These are phyloP conservation scores for human DNA, from an alignment of 2,113 vertebrate genomes.

Conservation along the genomic window DNA sequence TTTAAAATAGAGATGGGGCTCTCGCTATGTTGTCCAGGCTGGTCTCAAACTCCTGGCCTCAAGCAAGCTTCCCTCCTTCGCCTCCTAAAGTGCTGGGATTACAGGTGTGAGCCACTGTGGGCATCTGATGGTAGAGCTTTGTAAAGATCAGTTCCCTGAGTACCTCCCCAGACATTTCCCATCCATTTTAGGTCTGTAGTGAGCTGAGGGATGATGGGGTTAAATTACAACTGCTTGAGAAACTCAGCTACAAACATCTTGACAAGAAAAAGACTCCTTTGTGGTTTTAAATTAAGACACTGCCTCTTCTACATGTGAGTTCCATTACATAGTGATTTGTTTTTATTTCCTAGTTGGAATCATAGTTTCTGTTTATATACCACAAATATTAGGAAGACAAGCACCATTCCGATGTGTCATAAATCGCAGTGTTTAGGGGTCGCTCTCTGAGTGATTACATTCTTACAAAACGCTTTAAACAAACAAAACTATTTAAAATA, in stretches of 20 bases:
- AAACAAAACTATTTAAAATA: not conserved
- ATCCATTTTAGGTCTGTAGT: not conserved
- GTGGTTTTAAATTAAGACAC: not conserved
- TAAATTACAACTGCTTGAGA: not conserved
- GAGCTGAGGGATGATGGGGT: not conserved
- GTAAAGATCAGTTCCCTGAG: not conserved
- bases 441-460: not conserved
- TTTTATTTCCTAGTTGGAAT: not conserved
- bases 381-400: not conserved
- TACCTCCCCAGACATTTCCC: not conserved
- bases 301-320: not conserved
- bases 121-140: not conserved
- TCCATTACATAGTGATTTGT: not conserved
- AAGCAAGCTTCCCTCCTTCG: no score
- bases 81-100: no score
- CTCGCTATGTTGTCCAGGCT: no score
- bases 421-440: no score
- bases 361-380: not conserved
- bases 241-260: not conserved
- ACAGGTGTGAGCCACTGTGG: no score
- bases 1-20: no score
- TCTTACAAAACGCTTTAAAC: not conserved
- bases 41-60: no score
- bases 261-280: not conserved
- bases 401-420: not conserved